A percentile compares a stretch with the other conserved stretches of the same genome.
These are phyloP conservation scores for Callinectes sapidus DNA, from an alignment of 2,888 invertebrate species.

Conservation along the genomic window DNA sequence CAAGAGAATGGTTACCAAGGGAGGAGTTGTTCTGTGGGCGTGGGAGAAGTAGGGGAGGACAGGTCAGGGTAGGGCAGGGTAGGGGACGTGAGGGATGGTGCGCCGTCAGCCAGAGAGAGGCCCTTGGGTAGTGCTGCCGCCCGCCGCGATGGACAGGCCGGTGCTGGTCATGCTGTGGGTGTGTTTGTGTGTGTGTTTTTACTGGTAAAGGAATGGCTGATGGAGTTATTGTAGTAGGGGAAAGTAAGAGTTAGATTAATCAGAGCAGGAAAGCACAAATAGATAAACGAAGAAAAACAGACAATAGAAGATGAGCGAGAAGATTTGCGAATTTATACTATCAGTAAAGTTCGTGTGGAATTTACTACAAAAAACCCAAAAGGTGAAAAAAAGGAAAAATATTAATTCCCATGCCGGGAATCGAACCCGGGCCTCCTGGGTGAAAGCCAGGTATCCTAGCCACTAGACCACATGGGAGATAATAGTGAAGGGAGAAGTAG, in stretches of 20 bases:
- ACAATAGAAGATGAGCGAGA: no score
- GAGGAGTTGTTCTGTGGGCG: neutral
- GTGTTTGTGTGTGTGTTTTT: neutral
- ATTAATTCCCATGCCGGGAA: conserved; percentile 73
- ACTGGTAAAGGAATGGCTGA: neutral
- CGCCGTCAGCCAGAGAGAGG: neutral
- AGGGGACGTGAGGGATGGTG: neutral
- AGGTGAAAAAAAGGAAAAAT: no score
- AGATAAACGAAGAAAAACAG: no score
- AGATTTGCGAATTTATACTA: no score
- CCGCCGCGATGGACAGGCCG: neutral
- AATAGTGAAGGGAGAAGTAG: no score
- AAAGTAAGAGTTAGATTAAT: no score
- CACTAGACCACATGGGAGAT: conserved; percentile 73
- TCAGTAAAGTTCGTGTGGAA: no score
- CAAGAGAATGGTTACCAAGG: neutral
- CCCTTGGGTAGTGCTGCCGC: neutral
- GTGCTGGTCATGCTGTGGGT: neutral
- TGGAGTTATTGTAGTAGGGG: no score
- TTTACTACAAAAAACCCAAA: no score
- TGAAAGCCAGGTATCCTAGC: conserved; percentile 74
- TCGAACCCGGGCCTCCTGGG: conserved; percentile 74
- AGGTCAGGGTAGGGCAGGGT: no score
- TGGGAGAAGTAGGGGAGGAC: neutral
- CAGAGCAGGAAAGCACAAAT: no score